A percentile compares a stretch with the other conserved stretches of the same genome.
These are phyloP conservation scores for Telmatochromis sp. DNA, from an alignment of 2,113 vertebrate species.

Conservation along the genomic window DNA sequence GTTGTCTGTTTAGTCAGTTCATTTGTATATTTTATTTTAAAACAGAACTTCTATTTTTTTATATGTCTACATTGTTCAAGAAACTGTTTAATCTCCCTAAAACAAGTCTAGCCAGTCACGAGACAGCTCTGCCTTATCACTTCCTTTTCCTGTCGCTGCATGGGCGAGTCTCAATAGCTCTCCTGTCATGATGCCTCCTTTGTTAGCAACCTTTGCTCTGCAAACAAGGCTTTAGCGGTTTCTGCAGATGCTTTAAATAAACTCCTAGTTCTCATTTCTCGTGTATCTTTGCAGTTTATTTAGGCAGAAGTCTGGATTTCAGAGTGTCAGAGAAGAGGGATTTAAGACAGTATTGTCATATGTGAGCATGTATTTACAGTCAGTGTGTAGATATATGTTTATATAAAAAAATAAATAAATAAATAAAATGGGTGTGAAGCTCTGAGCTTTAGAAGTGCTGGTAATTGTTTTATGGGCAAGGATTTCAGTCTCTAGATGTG, in stretches of 20 bases:
- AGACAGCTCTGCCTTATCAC: not conserved
- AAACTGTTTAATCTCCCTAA: not conserved
- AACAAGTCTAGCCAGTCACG: not conserved
- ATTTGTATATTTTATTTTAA: not conserved
- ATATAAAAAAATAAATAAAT: not conserved
- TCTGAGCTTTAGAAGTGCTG: not conserved
- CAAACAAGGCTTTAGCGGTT: not conserved
- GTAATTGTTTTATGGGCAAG: not conserved
- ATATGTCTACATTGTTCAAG: not conserved
- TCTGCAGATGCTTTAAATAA: not conserved
- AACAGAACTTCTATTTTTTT: not conserved
- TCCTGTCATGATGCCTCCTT: not conserved
- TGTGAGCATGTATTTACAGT: not conserved
- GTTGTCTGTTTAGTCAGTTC: not conserved
- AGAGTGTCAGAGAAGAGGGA: not conserved
- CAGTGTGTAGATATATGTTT: not conserved
- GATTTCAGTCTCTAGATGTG: not conserved
- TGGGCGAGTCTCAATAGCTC: slow-evolving; percentile 6
- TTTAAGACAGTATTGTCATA: not conserved
- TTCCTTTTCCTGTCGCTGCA: slow-evolving; percentile 35
- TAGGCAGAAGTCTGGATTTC: not conserved
- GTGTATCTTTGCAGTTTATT: not conserved
- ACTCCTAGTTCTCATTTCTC: not conserved
- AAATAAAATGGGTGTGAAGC: not conserved
- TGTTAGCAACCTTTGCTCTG: not conserved